These are phyloP conservation scores for Lathronympha strigana DNA, from an alignment of 2,888 invertebrate genomes.

Conservation along the genomic window DNA sequence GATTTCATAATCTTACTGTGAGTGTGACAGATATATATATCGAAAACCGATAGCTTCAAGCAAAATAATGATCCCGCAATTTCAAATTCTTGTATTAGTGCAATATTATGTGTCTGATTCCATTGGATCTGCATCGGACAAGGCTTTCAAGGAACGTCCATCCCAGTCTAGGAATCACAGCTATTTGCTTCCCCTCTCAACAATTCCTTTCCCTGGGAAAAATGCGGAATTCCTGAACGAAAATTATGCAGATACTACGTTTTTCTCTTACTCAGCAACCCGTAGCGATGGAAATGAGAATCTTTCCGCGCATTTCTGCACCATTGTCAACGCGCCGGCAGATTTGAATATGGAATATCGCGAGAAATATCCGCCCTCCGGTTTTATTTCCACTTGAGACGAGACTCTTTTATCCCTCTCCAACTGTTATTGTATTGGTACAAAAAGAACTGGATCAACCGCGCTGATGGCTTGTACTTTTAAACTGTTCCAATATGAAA, in stretches of 20 bases:
- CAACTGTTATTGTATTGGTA: slow-evolving; percentile 54
- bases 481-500: slow-evolving; percentile 23
- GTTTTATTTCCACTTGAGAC: slow-evolving; percentile 59
- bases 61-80: neutral
- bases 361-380: slow-evolving; percentile 49
- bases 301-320: slow-evolving; percentile 48
- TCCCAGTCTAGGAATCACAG: slow-evolving; percentile 31
- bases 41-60: neutral
- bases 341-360: slow-evolving; percentile 61
- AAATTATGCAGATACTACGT: slow-evolving; percentile 7
- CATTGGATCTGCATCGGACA: slow-evolving; percentile 45
- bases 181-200: slow-evolving; percentile 37
- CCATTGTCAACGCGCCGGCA: slow-evolving; percentile 48
- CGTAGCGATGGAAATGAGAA: slow-evolving; percentile 46
- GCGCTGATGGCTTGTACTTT: slow-evolving; percentile 43
- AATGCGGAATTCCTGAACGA: neutral
- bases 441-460: slow-evolving; percentile 48
- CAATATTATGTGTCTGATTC: slow-evolving; percentile 38
- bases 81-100: slow-evolving; percentile 11
- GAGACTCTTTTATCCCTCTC: slow-evolving; percentile 52
- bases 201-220: neutral
- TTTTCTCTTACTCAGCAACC: neutral
- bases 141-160: slow-evolving; percentile 40
- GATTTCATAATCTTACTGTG: too few relatives aligned
- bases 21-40: too few relatives aligned